Evolutionary conservation across 2,888 invertebrate genomes (phyloP).

Genomic region (Stenoptilia bipunctidactyla): DNA sequence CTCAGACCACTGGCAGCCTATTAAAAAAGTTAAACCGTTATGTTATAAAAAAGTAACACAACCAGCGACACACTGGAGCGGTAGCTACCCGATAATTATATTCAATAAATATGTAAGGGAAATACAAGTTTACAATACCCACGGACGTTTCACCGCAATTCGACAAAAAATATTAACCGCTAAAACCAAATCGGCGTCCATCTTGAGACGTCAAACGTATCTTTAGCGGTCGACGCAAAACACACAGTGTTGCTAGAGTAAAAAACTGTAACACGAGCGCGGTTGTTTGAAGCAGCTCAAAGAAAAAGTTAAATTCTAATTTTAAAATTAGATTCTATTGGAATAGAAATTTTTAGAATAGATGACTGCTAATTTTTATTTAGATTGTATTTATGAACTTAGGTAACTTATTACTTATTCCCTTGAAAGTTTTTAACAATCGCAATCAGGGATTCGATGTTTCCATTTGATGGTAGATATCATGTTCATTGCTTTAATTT

Average conservation of each 20-base stretch:
- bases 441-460: too few relatives aligned
- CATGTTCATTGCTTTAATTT: too few relatives aligned
- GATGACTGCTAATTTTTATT: too few relatives aligned
- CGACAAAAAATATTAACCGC: conserved; percentile 17
- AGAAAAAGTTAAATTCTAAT: background rate
- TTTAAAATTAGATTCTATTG: too few relatives aligned
- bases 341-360: too few relatives aligned
- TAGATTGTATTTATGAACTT: too few relatives aligned
- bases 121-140: conserved; percentile 16
- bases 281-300: conserved; percentile 15
- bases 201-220: conserved; percentile 23
- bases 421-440: too few relatives aligned
- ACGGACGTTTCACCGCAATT: conserved; percentile 13
- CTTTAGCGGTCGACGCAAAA: conserved; percentile 27
- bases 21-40: background rate
- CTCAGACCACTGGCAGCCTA: background rate
- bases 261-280: conserved; percentile 24
- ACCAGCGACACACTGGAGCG: conserved; percentile 17
- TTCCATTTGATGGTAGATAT: too few relatives aligned
- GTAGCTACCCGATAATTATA: conserved; percentile 24
- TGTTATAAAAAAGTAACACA: conserved; percentile 1
- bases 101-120: conserved; percentile 30
- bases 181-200: conserved; percentile 20
- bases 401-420: too few relatives aligned
- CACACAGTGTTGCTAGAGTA: conserved; percentile 22